These are phyloP conservation scores for Odontesthes bonariensis DNA, from an alignment of 2,113 vertebrate species.

Conservation along the genomic window DNA sequence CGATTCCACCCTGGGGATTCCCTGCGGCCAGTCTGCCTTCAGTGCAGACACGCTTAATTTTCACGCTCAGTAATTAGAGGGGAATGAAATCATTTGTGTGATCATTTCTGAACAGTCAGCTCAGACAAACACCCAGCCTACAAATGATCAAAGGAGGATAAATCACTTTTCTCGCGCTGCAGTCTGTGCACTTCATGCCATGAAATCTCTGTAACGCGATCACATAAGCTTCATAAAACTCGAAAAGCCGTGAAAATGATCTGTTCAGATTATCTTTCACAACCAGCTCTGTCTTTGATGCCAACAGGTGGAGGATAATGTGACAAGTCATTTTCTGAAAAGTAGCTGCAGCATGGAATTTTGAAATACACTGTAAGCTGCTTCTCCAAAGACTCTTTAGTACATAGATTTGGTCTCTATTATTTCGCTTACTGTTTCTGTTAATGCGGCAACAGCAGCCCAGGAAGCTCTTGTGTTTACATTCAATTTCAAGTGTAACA, in stretches of 20 bases:
- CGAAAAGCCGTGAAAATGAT: conserved; percentile 65
- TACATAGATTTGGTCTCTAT: background rate
- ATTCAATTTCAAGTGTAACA: background rate
- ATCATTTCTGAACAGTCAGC: conserved; percentile 36
- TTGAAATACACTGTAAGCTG: conserved; percentile 24
- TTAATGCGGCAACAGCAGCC: background rate
- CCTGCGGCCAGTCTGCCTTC: conserved; percentile 9
- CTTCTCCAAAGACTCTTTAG: conserved; percentile 13
- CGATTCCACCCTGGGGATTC: conserved; percentile 16
- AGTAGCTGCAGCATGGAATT: conserved; percentile 10
- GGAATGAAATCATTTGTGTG: conserved; percentile 59
- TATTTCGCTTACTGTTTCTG: background rate
- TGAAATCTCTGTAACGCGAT: conserved; percentile 71
- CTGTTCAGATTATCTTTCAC: conserved; percentile 62
- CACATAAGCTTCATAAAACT: conserved; percentile 64
- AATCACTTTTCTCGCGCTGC: conserved; percentile 16
- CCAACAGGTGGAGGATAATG: conserved; percentile 62
- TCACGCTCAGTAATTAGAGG: conserved; percentile 59
- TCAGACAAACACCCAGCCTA: conserved; percentile 32
- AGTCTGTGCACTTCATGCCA: conserved; percentile 31
- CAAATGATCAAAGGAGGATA: conserved; percentile 11
- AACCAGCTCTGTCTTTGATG: conserved; percentile 36
- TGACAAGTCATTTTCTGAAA: conserved; percentile 42
- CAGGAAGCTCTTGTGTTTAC: background rate
- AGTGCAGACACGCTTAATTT: conserved; percentile 23